Conservation (phyloP, 1,140 invertebrate genomes). For the Ladona fulva region DNA sequence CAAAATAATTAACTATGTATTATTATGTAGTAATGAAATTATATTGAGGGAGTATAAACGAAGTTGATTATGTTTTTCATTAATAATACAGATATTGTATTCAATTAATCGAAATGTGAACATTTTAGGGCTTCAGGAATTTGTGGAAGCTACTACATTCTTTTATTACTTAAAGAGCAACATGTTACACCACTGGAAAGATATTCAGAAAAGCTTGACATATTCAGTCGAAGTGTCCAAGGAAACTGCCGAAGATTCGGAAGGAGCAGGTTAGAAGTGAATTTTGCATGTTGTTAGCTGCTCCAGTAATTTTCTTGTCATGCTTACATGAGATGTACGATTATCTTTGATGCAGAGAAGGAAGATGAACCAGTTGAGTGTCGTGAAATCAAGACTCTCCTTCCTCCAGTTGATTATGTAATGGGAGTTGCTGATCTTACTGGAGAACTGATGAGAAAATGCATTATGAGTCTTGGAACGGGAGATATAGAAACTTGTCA, state of each 20-base stretch:
- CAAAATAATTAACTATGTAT: too few species aligned
- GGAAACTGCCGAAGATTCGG: constrained; percentile 16
- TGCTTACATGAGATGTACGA: too few species aligned
- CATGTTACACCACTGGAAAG: constrained; percentile 36
- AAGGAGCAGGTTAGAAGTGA: neutral
- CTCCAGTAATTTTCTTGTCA: too few species aligned
- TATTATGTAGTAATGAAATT: too few species aligned
- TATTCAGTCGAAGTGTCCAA: constrained; percentile 28
- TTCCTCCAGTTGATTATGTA: constrained; percentile 62
- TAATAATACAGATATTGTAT: too few species aligned
- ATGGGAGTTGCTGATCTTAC: constrained; percentile 81
- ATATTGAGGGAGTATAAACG: too few species aligned
- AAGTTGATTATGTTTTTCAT: too few species aligned
- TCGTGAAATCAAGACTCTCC: constrained; percentile 20
- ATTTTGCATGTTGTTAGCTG: neutral
- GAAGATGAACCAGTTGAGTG: neutral
- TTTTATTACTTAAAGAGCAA: constrained; percentile 50
- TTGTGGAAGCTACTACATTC: constrained; percentile 74
- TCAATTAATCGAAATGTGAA: too few species aligned
- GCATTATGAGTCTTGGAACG: constrained; percentile 70
- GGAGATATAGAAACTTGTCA: constrained; percentile 69
- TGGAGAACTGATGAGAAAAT: constrained; percentile 81
- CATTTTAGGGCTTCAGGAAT: constrained; percentile 62
- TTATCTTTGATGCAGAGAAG: constrained; percentile 17
- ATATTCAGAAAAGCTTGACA: constrained; percentile 39